Base-by-base conservation (phyloP, 2,797 vertebrate species). In the Odontamblyopus lacepedii region DNA sequence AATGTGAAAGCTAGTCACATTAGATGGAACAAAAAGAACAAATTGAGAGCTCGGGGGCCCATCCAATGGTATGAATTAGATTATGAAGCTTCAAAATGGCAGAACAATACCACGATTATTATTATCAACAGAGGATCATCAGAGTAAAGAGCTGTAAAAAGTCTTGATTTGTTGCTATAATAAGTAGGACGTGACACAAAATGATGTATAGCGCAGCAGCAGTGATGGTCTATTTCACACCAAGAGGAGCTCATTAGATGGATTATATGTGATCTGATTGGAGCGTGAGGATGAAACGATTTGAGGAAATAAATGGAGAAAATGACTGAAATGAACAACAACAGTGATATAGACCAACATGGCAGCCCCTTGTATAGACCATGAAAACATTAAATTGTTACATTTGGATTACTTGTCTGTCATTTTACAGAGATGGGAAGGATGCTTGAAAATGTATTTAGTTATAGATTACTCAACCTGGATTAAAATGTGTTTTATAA, bases 231-330 rank as follows among this genome's bases (percentile, higher is more conserved):
- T 57, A 66, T 85, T 85, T 80, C 73, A 74, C 84, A 83, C 62
- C 59, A 66, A 76, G 76, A 73, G 69, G 66, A 78, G 76, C 69
- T 79, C 73, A 86, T 86, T 78, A 76, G 70, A 64, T 70, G 76
- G 70, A 59, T 79, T 23, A 60, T 65, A 84, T 79, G 75, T 26
- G 73, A 75, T 81, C 76, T 78, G 82, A 85, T 70, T 73, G 64
- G 73, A 64, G 71, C 72, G 59, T 69, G 51, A 67, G 67, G 57
- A 64, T 57, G 67, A 76, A 67, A 67, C 74, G 48, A 74, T 74
- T 80, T 65, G 53, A 41, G 63, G 62, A 70, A 74, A 72, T 30
- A 64, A 71, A 64, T 56, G 70, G 55, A 75, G 69, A 73, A 73
- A 29, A 0, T 65, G 63, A 65, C 23, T 41, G 3, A 48, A 50